Evolutionary conservation across 1,140 invertebrate species (phyloP), one percentile per base, ranked within the genome.

Genomic region (Homarus americanus): DNA sequence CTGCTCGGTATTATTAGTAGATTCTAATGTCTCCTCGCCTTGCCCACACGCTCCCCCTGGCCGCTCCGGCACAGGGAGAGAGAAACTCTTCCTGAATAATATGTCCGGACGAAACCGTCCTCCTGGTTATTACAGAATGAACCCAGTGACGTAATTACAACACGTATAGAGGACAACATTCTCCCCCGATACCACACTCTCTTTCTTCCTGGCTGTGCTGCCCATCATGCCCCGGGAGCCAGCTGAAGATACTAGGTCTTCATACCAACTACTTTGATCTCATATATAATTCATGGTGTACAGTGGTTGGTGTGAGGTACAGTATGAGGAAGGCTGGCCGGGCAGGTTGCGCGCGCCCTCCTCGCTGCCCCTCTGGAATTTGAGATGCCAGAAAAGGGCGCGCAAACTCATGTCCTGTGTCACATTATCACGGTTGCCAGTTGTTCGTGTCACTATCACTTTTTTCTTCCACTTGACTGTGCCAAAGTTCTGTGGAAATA

Each of bases 331-430:
- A 73, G 49, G 75, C 32, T 36, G 28, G 82, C 24, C 15, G 73
- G 41, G 75, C n/a, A 40, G 53, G 32, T n/a, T 17, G 76, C 12
- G 36, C 15, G 15, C 53, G n/a, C 36, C 78, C 40, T 10, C 9
- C 63, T 28, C 53, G 49, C 69, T 58, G 87, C 41, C 78, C 32
- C 79, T 82, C 40, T 82, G 87, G 87, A 75, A 90, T 83, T 58
- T n/a, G 80, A 90, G 79, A 41, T 76, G 80, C 88, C 80, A 78
- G 69, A 90, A 78, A 90, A 90, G 82, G 79, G 80, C 72, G 79
- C 32, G 79, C 66, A 83, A 83, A 78, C 80, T 83, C 88, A 83
- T 83, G 80, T 90, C 80, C 66, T 34, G 28, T 49, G 82, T 84
- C 80, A 90, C 72, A 78, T 84, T 90, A 90, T 82, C 86, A 80